Evolutionary conservation across 2,113 vertebrate genomes (phyloP).

Genomic region (Aegithalos caudatus): DNA sequence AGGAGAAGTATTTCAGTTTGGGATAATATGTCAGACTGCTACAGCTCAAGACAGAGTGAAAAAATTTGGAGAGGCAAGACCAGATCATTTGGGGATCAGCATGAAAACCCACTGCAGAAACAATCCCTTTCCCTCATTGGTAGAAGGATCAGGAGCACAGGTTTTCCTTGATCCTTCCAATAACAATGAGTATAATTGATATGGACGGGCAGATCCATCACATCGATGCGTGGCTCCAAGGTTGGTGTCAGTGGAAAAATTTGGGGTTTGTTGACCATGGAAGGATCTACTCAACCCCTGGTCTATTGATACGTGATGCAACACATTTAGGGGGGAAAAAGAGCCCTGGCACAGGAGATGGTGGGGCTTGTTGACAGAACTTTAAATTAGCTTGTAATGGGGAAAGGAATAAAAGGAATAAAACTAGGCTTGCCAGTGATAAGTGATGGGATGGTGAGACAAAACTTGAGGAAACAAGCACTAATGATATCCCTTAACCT

Average conservation of each 20-base stretch:
- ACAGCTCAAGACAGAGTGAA: background rate
- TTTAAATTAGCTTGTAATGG: background rate
- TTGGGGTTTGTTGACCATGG: background rate
- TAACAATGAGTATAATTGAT: background rate
- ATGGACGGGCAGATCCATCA: background rate
- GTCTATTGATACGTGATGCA: background rate
- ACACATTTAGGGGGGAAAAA: background rate
- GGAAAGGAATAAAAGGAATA: background rate
- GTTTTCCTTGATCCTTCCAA: background rate
- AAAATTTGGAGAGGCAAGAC: background rate
- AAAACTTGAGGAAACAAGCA: background rate
- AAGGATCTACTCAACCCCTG: background rate
- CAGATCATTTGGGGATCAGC: background rate
- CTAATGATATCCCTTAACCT: background rate
- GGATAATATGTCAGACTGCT: background rate
- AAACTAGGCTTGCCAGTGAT: background rate
- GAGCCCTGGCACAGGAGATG: background rate
- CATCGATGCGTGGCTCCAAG: background rate
- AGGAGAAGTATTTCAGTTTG: background rate
- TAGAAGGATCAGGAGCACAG: background rate
- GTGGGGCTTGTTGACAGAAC: background rate
- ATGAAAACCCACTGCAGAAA: background rate
- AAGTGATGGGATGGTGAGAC: background rate
- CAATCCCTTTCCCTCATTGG: background rate
- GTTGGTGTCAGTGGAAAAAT: background rate